Evolutionary conservation across 2,888 invertebrate genomes (phyloP), one percentile per base, ranked within the genome.

Genomic region (Patella depressa): DNA sequence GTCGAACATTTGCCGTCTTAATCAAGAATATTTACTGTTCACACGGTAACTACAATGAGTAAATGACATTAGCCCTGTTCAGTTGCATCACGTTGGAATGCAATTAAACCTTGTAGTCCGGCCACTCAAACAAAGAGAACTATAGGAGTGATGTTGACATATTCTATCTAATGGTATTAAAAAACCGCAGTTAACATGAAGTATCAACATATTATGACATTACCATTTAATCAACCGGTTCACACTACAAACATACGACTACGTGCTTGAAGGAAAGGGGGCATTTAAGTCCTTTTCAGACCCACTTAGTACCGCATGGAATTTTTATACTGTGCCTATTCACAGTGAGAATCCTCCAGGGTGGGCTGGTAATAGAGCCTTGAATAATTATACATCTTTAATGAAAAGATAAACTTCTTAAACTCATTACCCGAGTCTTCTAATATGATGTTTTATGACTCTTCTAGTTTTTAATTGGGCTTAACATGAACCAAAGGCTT

Each of bases 221-320:
- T 65, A 65, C 24, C 65, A 65, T 65, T 65, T 65, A 65, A 65
- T 24, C 19, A 65, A 65, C 65, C 19, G 7, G 65, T 65, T 65
- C 24, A 65, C 65, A 65, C 19, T 65, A 65, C 65, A 65, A 65
- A 65, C 24, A 65, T 65, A 19, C 11, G 24, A 65, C 24, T 65
- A 24, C 65, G 65, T 65, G 65, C 24, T 65, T 24, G 9, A 65
- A 11, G 19, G 65, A 65, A 65, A 65, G 24, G 65, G 3, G 24
- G 24, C 65, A 45, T 65, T 65, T 65, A 65, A 11, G 65, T 12
- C 65, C 24, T 65, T 24, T 65, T 65, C 45, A 45, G 45, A 45
- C 45, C 45, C 45, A 77, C 70, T 69, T 73, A 77, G 73, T 74
- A 71, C 77, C 19, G 53, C 57, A 74, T 74, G 73, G 77, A 77